phyloP scores from a whole-genome alignment of 2,113 vertebrate genomes.

The Axis porcinus region DNA sequence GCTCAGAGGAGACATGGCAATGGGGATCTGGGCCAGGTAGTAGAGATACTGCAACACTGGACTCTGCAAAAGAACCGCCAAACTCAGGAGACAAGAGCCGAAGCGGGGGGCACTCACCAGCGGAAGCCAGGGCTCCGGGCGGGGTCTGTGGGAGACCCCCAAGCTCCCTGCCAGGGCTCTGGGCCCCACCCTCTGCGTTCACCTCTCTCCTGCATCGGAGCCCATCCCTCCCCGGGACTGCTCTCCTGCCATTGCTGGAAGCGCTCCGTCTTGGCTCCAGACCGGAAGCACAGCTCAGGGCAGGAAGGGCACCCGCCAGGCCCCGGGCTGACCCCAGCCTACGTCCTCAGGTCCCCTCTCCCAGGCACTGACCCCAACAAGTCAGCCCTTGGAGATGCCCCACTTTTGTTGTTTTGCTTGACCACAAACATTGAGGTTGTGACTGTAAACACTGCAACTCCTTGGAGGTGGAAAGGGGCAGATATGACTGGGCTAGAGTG shows the following conservation, averaged over 20 bases:
- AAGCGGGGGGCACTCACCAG: neutral
- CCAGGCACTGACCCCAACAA: neutral
- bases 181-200: neutral
- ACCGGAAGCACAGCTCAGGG: neutral
- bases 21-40: slow-evolving; percentile 96
- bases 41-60: slow-evolving; percentile 98
- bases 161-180: neutral
- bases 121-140: neutral
- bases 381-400: neutral
- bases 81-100: neutral
- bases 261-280: neutral
- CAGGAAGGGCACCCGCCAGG: neutral
- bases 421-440: neutral
- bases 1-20: slow-evolving; percentile 99
- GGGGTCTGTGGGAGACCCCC: neutral
- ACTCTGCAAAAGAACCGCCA: slow-evolving; percentile 85
- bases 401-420: neutral
- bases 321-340: neutral
- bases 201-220: neutral
- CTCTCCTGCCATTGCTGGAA: neutral
- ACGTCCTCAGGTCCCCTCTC: neutral
- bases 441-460: neutral
- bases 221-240: neutral
- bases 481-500: neutral
- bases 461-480: neutral